Base-by-base conservation (phyloP, 2,113 vertebrate species). In the Phoxinus phoxinus region DNA sequence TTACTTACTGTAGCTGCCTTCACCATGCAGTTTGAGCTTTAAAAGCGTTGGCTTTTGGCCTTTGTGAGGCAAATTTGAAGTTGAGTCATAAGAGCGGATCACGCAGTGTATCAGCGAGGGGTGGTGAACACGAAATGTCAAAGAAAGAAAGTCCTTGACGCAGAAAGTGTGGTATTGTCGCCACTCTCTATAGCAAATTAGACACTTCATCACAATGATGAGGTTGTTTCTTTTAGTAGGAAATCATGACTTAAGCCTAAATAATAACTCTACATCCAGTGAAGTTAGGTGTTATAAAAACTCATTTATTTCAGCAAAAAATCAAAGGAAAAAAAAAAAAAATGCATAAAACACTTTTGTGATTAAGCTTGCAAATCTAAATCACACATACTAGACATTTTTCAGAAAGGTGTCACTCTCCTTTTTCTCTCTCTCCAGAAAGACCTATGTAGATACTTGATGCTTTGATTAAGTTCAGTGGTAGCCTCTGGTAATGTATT, bases 81-180 rank as follows among this genome's bases (percentile, higher is more conserved):
- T 76, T 87, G 86, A 90, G 84, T 89, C 86, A 86, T 35, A 53
- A 74, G 73, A 84, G 61, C 46, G 6, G 80, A 84, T 87, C 77
- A 59, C n/a, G 59, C 53, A 5, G 59, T 74, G 84, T 74, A 86
- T 90, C 89, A 88, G 65, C 74, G n/a, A 53, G 86, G 58, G 83
- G 46, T 51, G 44, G 37, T 61, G 85, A 85, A 87, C 74, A 58
- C 19, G n/a, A 89, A 84, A 86, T 90, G 87, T 88, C 86, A 86
- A 67, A 48, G 35, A 65, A 35, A 80, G 44, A 87, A 81, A 69
- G 59, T 51, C 32, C 7, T 37, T 37, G 67, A 44, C 67, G 73
- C 48, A 12, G 53, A 77, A 74, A 41, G 48, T 53, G 25, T 23
- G 30, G 58, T 81, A 51, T 75, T 78, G 72, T 78, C 48, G 61